Conservation (phyloP, 2,888 invertebrate genomes). For the Drosophila acutilabella region DNA sequence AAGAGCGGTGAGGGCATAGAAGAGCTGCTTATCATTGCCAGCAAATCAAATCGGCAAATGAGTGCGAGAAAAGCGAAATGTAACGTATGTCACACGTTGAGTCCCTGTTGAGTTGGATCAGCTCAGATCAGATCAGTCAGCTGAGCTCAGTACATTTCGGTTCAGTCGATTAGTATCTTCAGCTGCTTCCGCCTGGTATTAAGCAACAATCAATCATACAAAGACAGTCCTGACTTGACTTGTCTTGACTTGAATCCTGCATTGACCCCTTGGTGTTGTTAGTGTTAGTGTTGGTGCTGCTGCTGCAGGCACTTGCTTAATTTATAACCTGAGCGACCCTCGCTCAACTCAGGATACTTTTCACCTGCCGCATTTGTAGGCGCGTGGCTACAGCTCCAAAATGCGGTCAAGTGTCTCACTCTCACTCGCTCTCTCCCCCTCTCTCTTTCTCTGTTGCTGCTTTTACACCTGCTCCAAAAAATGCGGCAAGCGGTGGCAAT, state of each 20-base stretch:
- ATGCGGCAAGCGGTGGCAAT: slow-evolving; percentile 69
- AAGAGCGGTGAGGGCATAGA: neutral
- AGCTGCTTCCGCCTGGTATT: slow-evolving; percentile 76
- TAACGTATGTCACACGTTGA: slow-evolving; percentile 49
- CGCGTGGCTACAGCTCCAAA: slow-evolving; percentile 73
- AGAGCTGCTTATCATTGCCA: slow-evolving; percentile 40
- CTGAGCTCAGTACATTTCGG: slow-evolving; percentile 5
- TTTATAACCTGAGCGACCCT: slow-evolving; percentile 76
- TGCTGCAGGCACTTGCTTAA: slow-evolving; percentile 71
- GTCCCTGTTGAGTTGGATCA: neutral
- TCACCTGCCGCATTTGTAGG: slow-evolving; percentile 67
- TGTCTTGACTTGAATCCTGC: slow-evolving; percentile 43
- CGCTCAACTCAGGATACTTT: slow-evolving; percentile 70
- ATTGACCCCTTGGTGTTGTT: slow-evolving; percentile 51
- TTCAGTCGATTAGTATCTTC: slow-evolving; percentile 53
- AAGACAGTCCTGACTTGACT: slow-evolving; percentile 11
- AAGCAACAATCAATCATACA: slow-evolving; percentile 78
- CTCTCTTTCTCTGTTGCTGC: neutral
- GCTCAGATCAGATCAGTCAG: neutral
- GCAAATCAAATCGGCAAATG: slow-evolving; percentile 76
- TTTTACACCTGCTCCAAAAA: slow-evolving; percentile 78
- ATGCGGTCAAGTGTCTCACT: slow-evolving; percentile 76
- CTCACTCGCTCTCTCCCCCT: neutral
- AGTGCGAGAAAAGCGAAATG: slow-evolving; percentile 39
- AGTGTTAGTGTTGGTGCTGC: slow-evolving; percentile 2